Percentiles rank a stretch among this genome's conserved stretches.
Evolutionary conservation across 2,797 vertebrate genomes (phyloP).

Genomic region (Zenarchopterus dispar): DNA sequence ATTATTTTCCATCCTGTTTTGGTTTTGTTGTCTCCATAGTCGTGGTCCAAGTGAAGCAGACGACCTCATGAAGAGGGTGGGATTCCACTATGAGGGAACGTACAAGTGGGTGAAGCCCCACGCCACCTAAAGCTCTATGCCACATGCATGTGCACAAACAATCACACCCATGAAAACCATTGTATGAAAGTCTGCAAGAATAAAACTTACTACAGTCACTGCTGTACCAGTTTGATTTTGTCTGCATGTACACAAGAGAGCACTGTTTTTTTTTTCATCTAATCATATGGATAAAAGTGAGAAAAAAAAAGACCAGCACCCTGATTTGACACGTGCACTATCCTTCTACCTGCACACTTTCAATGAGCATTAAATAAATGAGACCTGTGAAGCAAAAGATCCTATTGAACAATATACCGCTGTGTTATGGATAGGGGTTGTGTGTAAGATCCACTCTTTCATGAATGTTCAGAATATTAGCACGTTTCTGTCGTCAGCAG

Average conservation of each 20-base stretch:
- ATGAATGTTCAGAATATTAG: too few relatives aligned
- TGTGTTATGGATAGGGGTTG: too few relatives aligned
- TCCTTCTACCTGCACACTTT: neutral
- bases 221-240: constrained; percentile 29
- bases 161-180: neutral
- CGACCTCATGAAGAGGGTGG: constrained; percentile 86
- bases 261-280: neutral
- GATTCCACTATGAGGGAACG: constrained; percentile 90
- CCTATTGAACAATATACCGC: too few relatives aligned
- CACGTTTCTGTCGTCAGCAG: constrained; percentile 20
- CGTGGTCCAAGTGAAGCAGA: constrained; percentile 89
- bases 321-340: constrained; percentile 33
- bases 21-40: constrained; percentile 59
- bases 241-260: constrained; percentile 39
- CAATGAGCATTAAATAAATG: neutral
- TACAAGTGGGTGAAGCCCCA: constrained; percentile 94
- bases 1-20: too few relatives aligned
- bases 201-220: constrained; percentile 39
- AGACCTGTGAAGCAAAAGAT: neutral
- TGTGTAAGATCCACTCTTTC: too few relatives aligned
- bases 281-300: constrained; percentile 16
- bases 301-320: neutral
- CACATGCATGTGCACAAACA: neutral
- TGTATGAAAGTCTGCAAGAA: constrained; percentile 41
- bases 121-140: constrained; percentile 48